A percentile compares a stretch with the other conserved stretches of the same genome.
Evolutionary conservation across 2,888 invertebrate species (phyloP).

Genomic region (Stenichneumon culpator): DNA sequence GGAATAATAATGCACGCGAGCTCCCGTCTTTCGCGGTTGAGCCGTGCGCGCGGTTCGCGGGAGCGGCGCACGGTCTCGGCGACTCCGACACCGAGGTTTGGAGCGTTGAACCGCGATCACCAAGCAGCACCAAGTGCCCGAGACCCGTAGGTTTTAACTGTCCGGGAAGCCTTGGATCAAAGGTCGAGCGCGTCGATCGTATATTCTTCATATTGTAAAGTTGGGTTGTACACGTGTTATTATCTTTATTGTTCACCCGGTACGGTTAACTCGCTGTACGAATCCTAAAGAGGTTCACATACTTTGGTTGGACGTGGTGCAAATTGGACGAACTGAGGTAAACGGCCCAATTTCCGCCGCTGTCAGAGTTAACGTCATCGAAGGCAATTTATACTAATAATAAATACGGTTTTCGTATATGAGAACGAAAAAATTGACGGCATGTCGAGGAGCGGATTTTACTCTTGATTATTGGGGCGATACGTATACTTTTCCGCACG

Average conservation of each 20-base stretch:
- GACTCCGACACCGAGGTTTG: constrained; percentile 18
- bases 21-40: constrained; percentile 34
- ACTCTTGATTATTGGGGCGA: no score
- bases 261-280: neutral
- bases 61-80: neutral
- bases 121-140: neutral
- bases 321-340: neutral
- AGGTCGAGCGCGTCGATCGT: constrained; percentile 23
- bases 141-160: neutral
- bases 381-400: neutral
- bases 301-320: neutral
- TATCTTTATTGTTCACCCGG: constrained; percentile 7
- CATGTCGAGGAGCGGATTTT: no score
- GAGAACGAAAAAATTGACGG: no score
- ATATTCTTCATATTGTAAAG: constrained; percentile 2
- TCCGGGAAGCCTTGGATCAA: constrained; percentile 22
- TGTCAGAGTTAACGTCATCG: neutral
- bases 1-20: constrained; percentile 45
- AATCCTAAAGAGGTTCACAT: neutral
- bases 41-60: neutral
- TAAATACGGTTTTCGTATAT: neutral
- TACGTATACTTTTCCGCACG: no score
- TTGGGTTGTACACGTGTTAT: constrained; percentile 1
- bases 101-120: constrained; percentile 27
- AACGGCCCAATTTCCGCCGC: neutral